Evolutionary conservation across 2,797 vertebrate genomes (phyloP).

Genomic region (Falco cherrug): DNA sequence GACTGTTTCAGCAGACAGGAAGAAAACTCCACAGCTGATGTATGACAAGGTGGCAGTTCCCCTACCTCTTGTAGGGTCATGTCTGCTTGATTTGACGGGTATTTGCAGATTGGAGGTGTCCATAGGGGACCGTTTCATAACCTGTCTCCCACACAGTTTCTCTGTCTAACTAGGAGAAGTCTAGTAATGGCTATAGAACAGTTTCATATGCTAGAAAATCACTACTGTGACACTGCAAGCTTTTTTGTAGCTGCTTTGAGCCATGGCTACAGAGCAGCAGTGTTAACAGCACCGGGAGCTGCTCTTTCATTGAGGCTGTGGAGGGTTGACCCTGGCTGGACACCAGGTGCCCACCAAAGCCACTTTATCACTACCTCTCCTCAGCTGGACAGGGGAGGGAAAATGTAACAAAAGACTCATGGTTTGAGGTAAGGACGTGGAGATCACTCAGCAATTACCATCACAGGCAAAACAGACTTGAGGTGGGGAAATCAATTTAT

Average conservation of each 20-base stretch:
- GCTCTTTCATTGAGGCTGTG: background rate
- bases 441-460: no score
- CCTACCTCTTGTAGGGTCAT: background rate
- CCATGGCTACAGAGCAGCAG: background rate
- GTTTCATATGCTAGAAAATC: background rate
- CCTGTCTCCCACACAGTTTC: background rate
- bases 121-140: background rate
- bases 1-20: background rate
- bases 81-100: background rate
- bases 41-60: background rate
- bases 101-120: background rate
- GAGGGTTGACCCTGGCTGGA: background rate
- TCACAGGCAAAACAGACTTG: no score
- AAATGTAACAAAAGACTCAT: no score
- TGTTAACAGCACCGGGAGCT: background rate
- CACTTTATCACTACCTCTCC: background rate
- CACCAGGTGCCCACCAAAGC: background rate
- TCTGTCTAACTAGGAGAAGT: background rate
- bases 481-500: no score
- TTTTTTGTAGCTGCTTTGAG: background rate
- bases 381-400: no score
- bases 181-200: background rate
- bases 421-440: no score
- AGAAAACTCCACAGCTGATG: background rate
- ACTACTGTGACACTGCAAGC: background rate